These are phyloP conservation scores for Heliconius ethilla DNA, from an alignment of 2,888 invertebrate species.

Conservation along the genomic window DNA sequence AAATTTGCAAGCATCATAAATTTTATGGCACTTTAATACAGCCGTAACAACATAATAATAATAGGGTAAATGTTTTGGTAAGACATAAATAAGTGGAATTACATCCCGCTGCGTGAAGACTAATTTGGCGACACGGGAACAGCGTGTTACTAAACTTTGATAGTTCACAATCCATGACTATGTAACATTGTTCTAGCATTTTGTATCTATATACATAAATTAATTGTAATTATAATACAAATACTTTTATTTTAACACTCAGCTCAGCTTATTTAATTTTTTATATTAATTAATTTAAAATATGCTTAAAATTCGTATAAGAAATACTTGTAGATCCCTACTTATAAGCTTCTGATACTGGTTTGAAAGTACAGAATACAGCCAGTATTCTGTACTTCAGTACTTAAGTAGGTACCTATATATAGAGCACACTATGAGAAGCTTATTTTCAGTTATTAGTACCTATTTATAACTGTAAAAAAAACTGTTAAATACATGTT, in stretches of 20 bases:
- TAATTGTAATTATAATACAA: too few relatives aligned
- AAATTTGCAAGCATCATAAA: slow-evolving; percentile 75
- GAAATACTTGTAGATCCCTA: not conserved
- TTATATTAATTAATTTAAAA: not conserved
- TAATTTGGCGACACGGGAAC: slow-evolving; percentile 61
- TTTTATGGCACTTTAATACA: slow-evolving; percentile 80
- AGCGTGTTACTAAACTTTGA: slow-evolving; percentile 40
- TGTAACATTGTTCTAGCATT: not conserved
- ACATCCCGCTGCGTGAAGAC: slow-evolving; percentile 67
- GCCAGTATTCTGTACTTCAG: not conserved
- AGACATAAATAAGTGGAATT: slow-evolving; percentile 77
- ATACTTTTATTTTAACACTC: too few relatives aligned
- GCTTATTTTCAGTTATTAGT: not conserved
- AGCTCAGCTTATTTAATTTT: not conserved
- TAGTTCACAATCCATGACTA: not conserved
- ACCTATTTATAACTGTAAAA: not conserved
- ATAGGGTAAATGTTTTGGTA: slow-evolving; percentile 82
- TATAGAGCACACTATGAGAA: not conserved
- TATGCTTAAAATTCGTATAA: not conserved
- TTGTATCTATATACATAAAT: too few relatives aligned
- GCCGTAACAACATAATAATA: slow-evolving; percentile 79
- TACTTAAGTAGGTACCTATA: not conserved
- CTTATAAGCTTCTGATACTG: not conserved
- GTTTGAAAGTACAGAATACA: too few relatives aligned
- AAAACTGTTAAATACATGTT: not conserved